Base-by-base conservation (phyloP, 2,888 invertebrate species). In the Furcula furcula region DNA sequence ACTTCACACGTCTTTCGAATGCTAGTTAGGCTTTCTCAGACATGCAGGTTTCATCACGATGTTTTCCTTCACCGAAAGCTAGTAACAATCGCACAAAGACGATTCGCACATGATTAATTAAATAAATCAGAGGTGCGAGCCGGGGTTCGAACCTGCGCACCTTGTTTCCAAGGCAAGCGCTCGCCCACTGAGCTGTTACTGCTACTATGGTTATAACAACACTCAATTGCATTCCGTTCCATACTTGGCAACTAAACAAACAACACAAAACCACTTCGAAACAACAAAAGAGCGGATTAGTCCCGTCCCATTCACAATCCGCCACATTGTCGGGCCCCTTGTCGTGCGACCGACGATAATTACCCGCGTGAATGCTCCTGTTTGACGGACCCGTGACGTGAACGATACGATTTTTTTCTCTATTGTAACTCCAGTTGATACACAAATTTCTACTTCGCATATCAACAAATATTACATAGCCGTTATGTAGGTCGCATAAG, bases 301-400 rank as follows among this genome's bases (percentile, higher is more conserved):
- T 61, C 68, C 49, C 42, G 49, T 46, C 62, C 59, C 51, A 65
- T 58, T 66, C 68, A 61, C 57, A 54, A 62, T 57, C 55, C 55
- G 52, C 53, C 55, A 55, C 57, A 71, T 74, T 75, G 77, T 76
- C 68, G 65, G 59, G 66, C 65, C 62, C 58, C 72, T 76, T 69
- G 74, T 70, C 53, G 48, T 55, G 42, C 58, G 68, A 69, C 65
- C 71, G 71, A 62, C 61, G 69, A 73, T 81, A 81, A 81, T 81
- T 79, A 78, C 67, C 53, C 70, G 72, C 66, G 41, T 72, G 74
- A 76, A 75, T 76, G 65, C 69, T 63, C 65, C 71, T 73, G 26
- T 26, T 26, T 77, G 76, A 75, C 71, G 62, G 56, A 41, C 46
- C 40, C 36, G 48, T 61, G 64, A 64, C 59, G 42, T 49, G 40